phyloP scores from a whole-genome alignment of 2,797 vertebrate genomes.

The Octomys mimax region DNA sequence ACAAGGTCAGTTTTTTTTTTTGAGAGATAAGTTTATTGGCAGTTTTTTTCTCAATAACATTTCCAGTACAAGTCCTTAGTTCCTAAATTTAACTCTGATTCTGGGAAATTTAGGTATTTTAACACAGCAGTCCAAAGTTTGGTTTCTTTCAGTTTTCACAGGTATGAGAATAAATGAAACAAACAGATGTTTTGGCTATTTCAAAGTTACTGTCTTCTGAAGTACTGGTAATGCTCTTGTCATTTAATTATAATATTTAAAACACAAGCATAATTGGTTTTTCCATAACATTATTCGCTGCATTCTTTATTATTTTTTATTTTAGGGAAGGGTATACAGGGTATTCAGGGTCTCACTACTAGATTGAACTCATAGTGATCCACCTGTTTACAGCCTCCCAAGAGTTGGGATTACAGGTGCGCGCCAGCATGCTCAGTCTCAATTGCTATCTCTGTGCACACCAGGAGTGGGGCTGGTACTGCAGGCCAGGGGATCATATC shows the following conservation, averaged over 20 bases:
- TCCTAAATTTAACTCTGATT: not conserved
- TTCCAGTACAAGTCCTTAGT: not conserved
- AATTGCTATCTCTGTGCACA: too few relatives aligned
- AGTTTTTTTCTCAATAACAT: not conserved
- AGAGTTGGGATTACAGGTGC: too few relatives aligned
- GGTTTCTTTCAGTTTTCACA: not conserved
- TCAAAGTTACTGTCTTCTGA: constrained; percentile 16
- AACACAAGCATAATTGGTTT: not conserved
- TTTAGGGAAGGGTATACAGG: too few relatives aligned
- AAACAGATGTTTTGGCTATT: not conserved
- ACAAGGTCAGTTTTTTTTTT: constrained; percentile 19
- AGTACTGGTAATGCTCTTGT: not conserved
- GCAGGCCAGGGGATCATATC: too few relatives aligned
- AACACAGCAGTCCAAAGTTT: not conserved
- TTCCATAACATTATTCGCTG: not conserved
- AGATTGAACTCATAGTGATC: too few relatives aligned
- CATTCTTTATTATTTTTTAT: too few relatives aligned
- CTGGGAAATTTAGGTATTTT: constrained; percentile 19
- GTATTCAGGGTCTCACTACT: too few relatives aligned
- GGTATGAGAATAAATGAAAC: not conserved
- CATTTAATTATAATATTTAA: not conserved
- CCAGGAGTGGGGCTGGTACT: too few relatives aligned
- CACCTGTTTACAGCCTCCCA: too few relatives aligned
- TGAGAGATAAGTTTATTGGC: constrained; percentile 54
- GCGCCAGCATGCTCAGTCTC: too few relatives aligned